Evolutionary conservation across 2,113 vertebrate species (phyloP).

Genomic region (Hippocampus barbouri): DNA sequence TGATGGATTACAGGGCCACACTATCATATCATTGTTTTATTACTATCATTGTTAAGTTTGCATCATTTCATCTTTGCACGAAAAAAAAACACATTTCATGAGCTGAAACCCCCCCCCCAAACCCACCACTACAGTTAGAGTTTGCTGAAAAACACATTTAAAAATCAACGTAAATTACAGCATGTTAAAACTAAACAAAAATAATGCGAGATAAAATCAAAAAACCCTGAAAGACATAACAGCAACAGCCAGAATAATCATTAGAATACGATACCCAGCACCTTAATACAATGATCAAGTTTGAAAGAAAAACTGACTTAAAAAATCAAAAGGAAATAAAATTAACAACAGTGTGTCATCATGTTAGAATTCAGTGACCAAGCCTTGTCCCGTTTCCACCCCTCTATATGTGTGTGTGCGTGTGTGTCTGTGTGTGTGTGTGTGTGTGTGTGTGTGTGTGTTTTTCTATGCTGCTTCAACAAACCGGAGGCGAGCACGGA

Average conservation of each 20-base stretch:
- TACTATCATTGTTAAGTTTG: conserved; percentile 72
- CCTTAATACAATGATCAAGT: conserved; percentile 69
- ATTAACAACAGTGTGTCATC: conserved; percentile 52
- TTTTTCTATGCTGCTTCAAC: conserved; percentile 17
- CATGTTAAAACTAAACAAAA: conserved; percentile 63
- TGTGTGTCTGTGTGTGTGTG: background rate
- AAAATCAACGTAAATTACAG: conserved; percentile 73
- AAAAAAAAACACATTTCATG: conserved; percentile 53
- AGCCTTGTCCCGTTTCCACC: background rate
- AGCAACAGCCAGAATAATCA: conserved; percentile 71
- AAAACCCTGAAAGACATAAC: conserved; percentile 69
- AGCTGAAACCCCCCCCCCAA: conserved; percentile 59
- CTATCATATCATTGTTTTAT: conserved; percentile 69
- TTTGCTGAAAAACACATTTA: conserved; percentile 71
- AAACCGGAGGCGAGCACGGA: conserved; percentile 17
- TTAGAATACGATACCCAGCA: conserved; percentile 71
- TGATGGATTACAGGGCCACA: conserved; percentile 11
- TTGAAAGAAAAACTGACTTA: conserved; percentile 46
- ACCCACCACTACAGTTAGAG: conserved; percentile 72
- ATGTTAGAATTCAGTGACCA: conserved; percentile 49
- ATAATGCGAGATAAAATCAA: conserved; percentile 65
- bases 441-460: background rate
- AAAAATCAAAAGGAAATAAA: conserved; percentile 48
- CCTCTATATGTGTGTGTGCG: conserved; percentile 1
- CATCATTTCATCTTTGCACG: conserved; percentile 71